phyloP scores from a whole-genome alignment of 2,797 vertebrate genomes.

The Chaetophractus vellerosus region DNA sequence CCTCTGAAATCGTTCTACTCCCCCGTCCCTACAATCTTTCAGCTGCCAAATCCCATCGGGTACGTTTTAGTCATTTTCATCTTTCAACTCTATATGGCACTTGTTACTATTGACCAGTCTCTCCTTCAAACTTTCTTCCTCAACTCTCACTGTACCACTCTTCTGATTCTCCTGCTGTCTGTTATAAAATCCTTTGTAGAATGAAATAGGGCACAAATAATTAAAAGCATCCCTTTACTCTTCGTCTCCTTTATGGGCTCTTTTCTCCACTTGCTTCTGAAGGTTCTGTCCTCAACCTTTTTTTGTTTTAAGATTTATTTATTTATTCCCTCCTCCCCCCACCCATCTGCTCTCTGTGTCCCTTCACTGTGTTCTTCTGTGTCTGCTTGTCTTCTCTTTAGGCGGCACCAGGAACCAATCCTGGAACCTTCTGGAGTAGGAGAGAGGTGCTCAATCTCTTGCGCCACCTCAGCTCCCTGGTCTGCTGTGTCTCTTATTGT shows the following conservation, averaged over 20 bases:
- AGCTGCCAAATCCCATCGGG: not conserved
- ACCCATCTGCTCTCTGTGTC: too few species aligned
- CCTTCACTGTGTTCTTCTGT: too few species aligned
- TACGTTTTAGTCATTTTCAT: not conserved
- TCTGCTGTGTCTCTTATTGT: too few species aligned
- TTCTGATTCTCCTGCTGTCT: not conserved
- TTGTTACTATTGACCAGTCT: not conserved
- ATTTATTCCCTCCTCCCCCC: too few species aligned
- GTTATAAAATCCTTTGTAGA: not conserved
- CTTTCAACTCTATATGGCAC: not conserved
- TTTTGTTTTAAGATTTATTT: not conserved
- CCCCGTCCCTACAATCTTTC: not conserved
- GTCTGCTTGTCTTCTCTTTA: too few species aligned
- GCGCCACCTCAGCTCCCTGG: too few species aligned
- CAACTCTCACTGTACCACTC: not conserved
- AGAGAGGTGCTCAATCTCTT: too few species aligned
- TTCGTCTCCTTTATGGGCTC: not conserved
- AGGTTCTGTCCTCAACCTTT: slow-evolving; percentile 39
- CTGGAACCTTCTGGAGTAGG: too few species aligned
- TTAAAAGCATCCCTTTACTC: not conserved
- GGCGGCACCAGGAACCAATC: too few species aligned
- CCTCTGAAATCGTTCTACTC: slow-evolving; percentile 38
- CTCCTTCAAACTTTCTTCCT: not conserved
- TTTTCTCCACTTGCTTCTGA: slow-evolving; percentile 14
- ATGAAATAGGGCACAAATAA: not conserved